Percentiles rank a stretch among this genome's conserved stretches.
Evolutionary conservation across 2,113 vertebrate species (phyloP).

Genomic region (Ceyx cyanopectus): DNA sequence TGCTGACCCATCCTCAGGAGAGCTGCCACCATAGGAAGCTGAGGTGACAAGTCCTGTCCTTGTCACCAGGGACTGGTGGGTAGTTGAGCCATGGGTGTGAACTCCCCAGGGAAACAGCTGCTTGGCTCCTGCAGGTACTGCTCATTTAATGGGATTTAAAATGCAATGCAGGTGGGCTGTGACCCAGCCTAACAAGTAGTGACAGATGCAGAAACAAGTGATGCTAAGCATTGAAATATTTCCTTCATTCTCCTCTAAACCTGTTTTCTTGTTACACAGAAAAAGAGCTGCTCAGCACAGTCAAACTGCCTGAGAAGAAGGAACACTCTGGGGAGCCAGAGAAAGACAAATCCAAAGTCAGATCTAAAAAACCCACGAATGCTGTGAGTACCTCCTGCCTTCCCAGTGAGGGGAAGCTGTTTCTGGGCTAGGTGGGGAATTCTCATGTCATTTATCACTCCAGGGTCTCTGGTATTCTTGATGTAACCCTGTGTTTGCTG

Average conservation of each 20-base stretch:
- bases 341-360: slow-evolving; percentile 87
- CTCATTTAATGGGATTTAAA: too few relatives aligned
- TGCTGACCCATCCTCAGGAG: rapidly evolving
- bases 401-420: neutral
- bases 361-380: slow-evolving; percentile 85
- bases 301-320: slow-evolving; percentile 83
- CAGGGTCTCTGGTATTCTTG: neutral
- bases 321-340: slow-evolving; percentile 80
- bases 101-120: neutral
- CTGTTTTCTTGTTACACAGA: slow-evolving; percentile 70
- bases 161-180: too few relatives aligned
- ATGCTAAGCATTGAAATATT: neutral
- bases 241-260: neutral
- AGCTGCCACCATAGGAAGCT: neutral
- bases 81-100: neutral
- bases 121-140: too few relatives aligned
- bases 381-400: slow-evolving; percentile 71
- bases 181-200: neutral
- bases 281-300: slow-evolving; percentile 78
- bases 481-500: neutral
- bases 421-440: neutral
- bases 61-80: neutral
- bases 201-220: neutral
- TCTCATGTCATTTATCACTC: rapidly evolving
- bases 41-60: neutral